Evolutionary conservation across 2,797 vertebrate genomes (phyloP).

Genomic region (Mustela erminea): DNA sequence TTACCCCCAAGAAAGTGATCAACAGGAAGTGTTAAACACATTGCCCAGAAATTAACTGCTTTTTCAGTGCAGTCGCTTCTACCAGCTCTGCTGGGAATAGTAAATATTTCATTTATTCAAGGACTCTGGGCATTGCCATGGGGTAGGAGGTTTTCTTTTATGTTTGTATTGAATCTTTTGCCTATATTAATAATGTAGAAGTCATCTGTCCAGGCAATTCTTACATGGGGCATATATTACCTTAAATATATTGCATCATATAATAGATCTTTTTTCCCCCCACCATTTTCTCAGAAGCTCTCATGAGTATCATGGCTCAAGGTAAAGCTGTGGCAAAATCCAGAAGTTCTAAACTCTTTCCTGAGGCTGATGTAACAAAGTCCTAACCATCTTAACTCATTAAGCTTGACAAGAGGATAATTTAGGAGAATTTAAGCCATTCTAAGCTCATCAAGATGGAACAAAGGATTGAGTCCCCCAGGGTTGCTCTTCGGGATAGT

Average conservation of each 20-base stretch:
- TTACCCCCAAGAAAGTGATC: conserved; percentile 1
- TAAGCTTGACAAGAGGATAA: neutral
- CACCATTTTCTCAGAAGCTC: neutral
- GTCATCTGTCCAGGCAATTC: neutral
- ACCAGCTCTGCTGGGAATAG: neutral
- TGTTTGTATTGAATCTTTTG: conserved; percentile 25
- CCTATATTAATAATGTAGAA: neutral
- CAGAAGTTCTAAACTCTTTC: neutral
- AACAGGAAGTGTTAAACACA: conserved; percentile 16
- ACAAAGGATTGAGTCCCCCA: neutral
- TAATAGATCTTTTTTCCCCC: neutral
- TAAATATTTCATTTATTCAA: conserved; percentile 42
- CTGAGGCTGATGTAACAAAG: neutral
- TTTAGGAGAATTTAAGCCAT: neutral
- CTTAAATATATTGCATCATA: neutral
- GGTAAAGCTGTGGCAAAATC: neutral
- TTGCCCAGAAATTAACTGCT: conserved; percentile 51
- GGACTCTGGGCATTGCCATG: neutral
- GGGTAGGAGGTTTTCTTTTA: neutral
- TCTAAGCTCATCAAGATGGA: neutral
- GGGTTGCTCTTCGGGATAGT: neutral
- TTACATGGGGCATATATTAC: neutral
- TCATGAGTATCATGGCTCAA: neutral
- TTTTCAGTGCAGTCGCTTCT: neutral
- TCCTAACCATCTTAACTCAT: neutral